Percentiles rank a stretch among this genome's conserved stretches.
phyloP scores from a whole-genome alignment of 2,888 invertebrate species.

The Andrena marginata region DNA sequence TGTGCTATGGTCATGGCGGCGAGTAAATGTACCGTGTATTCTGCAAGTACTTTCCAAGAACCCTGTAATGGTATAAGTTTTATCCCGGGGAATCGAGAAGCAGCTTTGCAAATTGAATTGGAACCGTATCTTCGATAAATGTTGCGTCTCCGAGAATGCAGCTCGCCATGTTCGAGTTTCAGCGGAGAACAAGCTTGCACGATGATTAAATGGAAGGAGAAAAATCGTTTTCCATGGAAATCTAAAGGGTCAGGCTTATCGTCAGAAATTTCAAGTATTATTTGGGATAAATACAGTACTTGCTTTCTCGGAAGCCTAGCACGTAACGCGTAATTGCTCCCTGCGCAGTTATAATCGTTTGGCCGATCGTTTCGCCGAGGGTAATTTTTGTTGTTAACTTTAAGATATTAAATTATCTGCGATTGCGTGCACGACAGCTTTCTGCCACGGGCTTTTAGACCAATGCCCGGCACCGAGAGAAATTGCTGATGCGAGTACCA shows the following conservation, averaged over 20 bases:
- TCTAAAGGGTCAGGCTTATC: conserved; percentile 28
- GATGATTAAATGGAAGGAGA: conserved; percentile 21
- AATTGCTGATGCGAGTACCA: neutral
- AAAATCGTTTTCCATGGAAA: conserved; percentile 19
- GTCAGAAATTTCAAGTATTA: conserved; percentile 45
- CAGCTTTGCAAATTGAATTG: conserved; percentile 35
- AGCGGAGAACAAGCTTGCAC: neutral
- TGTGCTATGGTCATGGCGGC: conserved; percentile 35
- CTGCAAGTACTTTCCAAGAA: conserved; percentile 15
- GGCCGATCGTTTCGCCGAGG: conserved; percentile 19
- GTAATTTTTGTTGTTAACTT: conserved; percentile 37
- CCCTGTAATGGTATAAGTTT: conserved; percentile 30
- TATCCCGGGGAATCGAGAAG: neutral
- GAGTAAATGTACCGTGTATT: conserved; percentile 44
- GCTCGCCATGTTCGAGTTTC: neutral
- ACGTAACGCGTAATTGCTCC: conserved; percentile 41
- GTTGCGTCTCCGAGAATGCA: neutral
- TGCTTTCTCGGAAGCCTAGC: neutral
- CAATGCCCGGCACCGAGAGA: neutral
- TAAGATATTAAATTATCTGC: conserved; percentile 31
- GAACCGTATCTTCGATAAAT: conserved; percentile 12
- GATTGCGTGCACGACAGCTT: conserved; percentile 29
- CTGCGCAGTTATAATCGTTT: conserved; percentile 23
- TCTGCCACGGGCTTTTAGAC: neutral
- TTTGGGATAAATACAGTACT: conserved; percentile 31